Base-by-base conservation (phyloP, 2,113 vertebrate species). In the Balaeniceps rex region DNA sequence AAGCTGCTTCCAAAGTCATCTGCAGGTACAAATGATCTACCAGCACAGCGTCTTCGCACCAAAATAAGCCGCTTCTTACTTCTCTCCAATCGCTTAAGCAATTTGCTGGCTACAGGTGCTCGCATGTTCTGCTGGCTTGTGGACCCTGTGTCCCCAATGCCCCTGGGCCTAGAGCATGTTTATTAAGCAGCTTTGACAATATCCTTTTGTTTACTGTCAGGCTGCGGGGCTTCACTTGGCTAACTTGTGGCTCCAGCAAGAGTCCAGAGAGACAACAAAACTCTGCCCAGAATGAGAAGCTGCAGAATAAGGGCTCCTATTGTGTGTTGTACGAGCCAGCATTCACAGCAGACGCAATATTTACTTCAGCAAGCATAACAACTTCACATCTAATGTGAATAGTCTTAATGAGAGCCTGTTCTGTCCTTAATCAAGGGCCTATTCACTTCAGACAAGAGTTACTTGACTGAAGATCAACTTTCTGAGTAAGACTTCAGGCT, bases 41-140 rank as follows among this genome's bases (percentile, higher is more conserved):
- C 57, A 40, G 38, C 23, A 7, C 19, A 17, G 49, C n/a, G 15
- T 19, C 83, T 28, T 61, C 3, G 2, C 57, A 69, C 25, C 31
- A 23, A 34, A 61, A 19, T 3, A 13, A 33, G 68, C 74, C 64
- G 14, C 68, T 65, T 0, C 31, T 46, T 8, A 0, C 42, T 34
- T 9, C 60, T 49, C 44, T 26, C 23, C 28, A 0, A 1, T 19
- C 19, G 18, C 36, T 55, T 19, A 4, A 19, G 55, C n/a, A 19
- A 4, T 24, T n/a, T 15, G n/a, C 55, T 47, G 70, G 26, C 55
- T 47, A 3, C 11, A 29, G 64, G 25, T 69, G 25, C 26, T 47
- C 3, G 0, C 1, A 0, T 0, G 4, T 21, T 40, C 40, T 47
- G 51, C 51, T 14, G 71, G 24, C 38, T 6, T 7, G 10, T 1